Conservation (phyloP, 1,140 invertebrate species). For the Armadillidium nasatum region DNA sequence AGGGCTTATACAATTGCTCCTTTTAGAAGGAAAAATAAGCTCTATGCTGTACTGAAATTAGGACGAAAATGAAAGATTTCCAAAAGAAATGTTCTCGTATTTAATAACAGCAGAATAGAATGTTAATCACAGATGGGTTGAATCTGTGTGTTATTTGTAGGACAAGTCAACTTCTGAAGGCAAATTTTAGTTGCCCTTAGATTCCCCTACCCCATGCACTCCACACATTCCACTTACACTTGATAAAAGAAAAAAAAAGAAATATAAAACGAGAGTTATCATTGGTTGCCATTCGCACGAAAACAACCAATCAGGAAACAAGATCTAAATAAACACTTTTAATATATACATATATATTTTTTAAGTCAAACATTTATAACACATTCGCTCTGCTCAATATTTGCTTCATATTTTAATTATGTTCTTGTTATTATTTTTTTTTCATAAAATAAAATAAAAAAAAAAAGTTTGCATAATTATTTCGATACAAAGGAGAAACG, state of each 20-base stretch:
- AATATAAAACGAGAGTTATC: not conserved
- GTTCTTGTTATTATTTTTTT: too few relatives aligned
- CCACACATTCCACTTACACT: not conserved
- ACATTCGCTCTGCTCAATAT: too few relatives aligned
- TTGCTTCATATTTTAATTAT: too few relatives aligned
- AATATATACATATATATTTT: too few relatives aligned
- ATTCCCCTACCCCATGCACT: too few relatives aligned
- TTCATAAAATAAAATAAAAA: too few relatives aligned
- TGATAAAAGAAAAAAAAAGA: not conserved
- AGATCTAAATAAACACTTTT: not conserved
- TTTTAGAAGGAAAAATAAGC: not conserved
- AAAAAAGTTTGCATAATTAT: too few relatives aligned
- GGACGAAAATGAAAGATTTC: not conserved
- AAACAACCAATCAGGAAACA: not conserved
- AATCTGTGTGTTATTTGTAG: constrained; percentile 46
- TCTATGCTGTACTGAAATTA: not conserved
- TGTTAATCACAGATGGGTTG: constrained; percentile 45
- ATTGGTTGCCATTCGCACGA: constrained; percentile 3
- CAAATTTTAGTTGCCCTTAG: not conserved
- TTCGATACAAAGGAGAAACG: too few relatives aligned
- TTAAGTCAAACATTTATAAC: too few relatives aligned
- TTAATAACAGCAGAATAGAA: constrained; percentile 13
- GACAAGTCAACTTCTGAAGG: constrained; percentile 42
- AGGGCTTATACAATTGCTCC: not conserved
- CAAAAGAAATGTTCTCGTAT: not conserved